Evolutionary conservation across 2,888 invertebrate genomes (phyloP).

Genomic region (Drosophila glabriapex): DNA sequence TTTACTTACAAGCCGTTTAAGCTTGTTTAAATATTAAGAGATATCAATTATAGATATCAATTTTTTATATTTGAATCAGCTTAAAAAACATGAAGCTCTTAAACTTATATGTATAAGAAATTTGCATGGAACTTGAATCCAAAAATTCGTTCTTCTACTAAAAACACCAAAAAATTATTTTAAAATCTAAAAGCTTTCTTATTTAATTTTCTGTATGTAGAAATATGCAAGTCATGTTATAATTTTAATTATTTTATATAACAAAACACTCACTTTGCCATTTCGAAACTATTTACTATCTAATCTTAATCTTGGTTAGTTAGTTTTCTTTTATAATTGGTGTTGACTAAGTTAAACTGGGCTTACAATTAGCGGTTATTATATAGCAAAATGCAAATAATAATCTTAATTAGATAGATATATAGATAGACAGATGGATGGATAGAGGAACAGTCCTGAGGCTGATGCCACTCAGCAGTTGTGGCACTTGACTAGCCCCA

Average conservation of each 20-base stretch:
- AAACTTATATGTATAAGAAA: background rate
- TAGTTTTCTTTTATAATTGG: slow-evolving; percentile 25
- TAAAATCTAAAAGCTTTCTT: background rate
- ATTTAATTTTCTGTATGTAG: background rate
- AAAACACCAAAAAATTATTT: background rate
- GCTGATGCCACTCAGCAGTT: slow-evolving; percentile 87
- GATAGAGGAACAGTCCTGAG: background rate
- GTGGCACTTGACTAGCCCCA: slow-evolving; percentile 95
- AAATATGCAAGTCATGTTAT: background rate
- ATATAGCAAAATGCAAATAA: slow-evolving; percentile 28
- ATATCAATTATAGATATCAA: background rate
- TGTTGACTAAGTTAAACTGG: slow-evolving; percentile 59
- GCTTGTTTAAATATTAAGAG: background rate
- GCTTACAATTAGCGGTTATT: slow-evolving; percentile 53
- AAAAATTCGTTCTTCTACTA: background rate
- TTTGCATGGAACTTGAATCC: background rate
- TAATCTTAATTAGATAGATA: slow-evolving; percentile 25
- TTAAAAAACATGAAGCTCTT: background rate
- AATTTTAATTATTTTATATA: background rate
- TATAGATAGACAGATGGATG: background rate
- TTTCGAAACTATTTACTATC: slow-evolving; percentile 64
- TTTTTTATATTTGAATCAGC: background rate
- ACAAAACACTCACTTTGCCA: slow-evolving; percentile 24
- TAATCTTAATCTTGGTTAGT: slow-evolving; percentile 54
- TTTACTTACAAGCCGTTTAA: background rate